Evolutionary conservation across 2,797 vertebrate genomes (phyloP).

Genomic region (Garrulus glandarius): DNA sequence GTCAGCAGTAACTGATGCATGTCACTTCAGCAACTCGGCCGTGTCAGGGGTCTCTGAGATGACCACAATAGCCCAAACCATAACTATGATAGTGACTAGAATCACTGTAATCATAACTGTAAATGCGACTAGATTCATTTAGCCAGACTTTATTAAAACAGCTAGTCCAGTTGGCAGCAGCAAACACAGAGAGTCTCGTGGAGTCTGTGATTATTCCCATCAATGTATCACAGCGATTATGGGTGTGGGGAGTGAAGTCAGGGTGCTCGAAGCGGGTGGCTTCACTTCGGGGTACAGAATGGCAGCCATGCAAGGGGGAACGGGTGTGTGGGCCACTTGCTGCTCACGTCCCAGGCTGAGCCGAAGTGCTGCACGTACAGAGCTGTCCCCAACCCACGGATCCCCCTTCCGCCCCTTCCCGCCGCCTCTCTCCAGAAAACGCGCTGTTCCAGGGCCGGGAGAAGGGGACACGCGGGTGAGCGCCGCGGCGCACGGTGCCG

Average conservation of each 20-base stretch:
- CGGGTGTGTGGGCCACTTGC: accelerated
- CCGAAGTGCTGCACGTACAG: accelerated
- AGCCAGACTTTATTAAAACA: neutral
- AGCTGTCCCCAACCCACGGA: neutral
- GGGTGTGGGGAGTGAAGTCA: neutral
- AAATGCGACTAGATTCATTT: neutral
- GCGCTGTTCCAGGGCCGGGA: neutral
- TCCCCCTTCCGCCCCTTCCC: neutral
- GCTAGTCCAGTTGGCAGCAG: neutral
- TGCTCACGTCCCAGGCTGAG: neutral
- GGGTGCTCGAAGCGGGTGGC: accelerated
- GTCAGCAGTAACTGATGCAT: neutral
- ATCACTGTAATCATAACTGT: accelerated
- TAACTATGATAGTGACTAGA: no score
- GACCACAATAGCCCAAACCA: neutral
- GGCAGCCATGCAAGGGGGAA: accelerated
- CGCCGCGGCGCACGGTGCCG: neutral
- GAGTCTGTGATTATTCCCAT: no score
- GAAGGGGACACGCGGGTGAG: neutral
- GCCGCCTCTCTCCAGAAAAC: neutral
- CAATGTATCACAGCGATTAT: accelerated
- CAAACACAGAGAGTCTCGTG: accelerated
- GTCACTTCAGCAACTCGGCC: neutral
- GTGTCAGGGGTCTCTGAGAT: neutral
- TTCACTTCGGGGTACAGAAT: accelerated